Base-by-base conservation (phyloP, 2,113 vertebrate genomes). In the Scortum barcoo region DNA sequence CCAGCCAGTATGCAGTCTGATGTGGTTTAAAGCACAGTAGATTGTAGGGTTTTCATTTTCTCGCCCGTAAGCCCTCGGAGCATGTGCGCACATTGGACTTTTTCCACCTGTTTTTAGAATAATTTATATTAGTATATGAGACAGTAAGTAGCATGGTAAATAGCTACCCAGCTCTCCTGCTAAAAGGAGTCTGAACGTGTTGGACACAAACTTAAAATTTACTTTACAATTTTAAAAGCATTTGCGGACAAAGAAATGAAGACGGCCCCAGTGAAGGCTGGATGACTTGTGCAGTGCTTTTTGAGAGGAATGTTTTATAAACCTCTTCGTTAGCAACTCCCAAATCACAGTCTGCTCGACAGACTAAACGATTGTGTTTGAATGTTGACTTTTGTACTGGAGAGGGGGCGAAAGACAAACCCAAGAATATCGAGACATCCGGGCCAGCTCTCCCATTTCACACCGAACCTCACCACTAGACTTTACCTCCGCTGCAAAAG, bases 1-100 rank as follows among this genome's bases (percentile, higher is more conserved):
- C 26, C 61, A 78, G 70, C 40, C 53, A 42, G 73, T 46, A 33
- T 70, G 65, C 73, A 62, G 78, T 66, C 28, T 57, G 74, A 72
- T 19, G 75, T n/a, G 56, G 72, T 85, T 89, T 73, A 50, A 92
- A 93, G 90, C 92, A 91, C 92, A 92, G 85, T 22, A 33, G 48
- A 83, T 54, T 26, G 24, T 19, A 72, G 36, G 19, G 60, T 72
- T 54, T 61, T 42, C 6, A 44, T 63, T 40, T 36, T 69, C 44
- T 80, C 73, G 50, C 53, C 33, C 12, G 60, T 62, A n/a, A 12
- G 72, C 42, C 33, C 50, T 40, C 28, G 13, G 62, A 80, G 86
- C 69, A 71, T 40, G 51, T 63, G 79, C 6, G 8, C 67, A 69
- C 80, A 50, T 6, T 66, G 28, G 60, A 72, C 70, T 71, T 81